Evolutionary conservation across 2,797 vertebrate genomes (phyloP), one percentile per base, ranked within the genome.

Genomic region (Chaetophractus vellerosus): DNA sequence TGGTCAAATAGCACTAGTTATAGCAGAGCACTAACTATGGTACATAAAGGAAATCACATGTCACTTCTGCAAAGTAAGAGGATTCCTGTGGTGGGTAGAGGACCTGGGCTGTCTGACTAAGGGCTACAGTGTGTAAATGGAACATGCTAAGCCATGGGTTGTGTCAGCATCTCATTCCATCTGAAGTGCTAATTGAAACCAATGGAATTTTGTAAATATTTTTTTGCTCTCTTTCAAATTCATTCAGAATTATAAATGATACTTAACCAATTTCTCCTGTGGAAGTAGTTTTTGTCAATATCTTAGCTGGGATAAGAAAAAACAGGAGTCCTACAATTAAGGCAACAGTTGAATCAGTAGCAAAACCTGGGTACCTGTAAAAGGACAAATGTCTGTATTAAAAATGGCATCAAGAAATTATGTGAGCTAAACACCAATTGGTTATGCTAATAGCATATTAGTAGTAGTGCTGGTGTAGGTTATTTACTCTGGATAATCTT

Each of bases 331-430:
- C 99, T 95, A 99, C 91, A 88, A 99, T 80, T 95, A 99, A 98
- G 81, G 99, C 99, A 69, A 98, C 99, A 19, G 99, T 99, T 97
- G 99, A 99, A 94, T 99, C 99, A 0, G 99, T 99, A 97, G 99
- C 98, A 97, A 97, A 99, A 69, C 98, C 97, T 26, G 96, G 93
- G 68, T 99, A 98, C 91, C 99, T 99, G 96, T 66, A 90, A 98
- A 97, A 86, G 68, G 79, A 96, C 78, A 96, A 93, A 88, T 59
- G 48, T 3, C 19, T 33, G 14, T 84, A 92, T 74, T 81, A 91
- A 84, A 94, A 36, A 94, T 75, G 52, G 16, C 57, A 76, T 45
- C 12, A 84, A 93, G 52, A 61, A 83, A 7, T 41, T 78, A 38
- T 1, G 26, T 38, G 38, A 80, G 28, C 10, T 45, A 69, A 93